A percentile compares a stretch with the other conserved stretches of the same genome.
Evolutionary conservation across 2,113 vertebrate species (phyloP).

Genomic region (Carettochelys insculpta): DNA sequence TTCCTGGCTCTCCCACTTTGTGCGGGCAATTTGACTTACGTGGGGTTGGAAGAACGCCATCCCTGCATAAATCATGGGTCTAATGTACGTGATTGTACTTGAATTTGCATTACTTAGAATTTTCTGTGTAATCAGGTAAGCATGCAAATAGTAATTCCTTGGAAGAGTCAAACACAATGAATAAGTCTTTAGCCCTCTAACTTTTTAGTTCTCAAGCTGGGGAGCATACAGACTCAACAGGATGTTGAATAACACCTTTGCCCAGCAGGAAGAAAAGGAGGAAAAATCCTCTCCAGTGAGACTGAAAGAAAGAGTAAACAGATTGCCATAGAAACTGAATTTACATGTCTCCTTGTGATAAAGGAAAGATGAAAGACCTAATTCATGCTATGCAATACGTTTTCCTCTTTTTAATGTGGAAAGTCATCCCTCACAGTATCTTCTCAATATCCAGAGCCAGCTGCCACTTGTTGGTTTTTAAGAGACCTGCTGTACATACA

Average conservation of each 20-base stretch:
- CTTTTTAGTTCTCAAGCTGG: not conserved
- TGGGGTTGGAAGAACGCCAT: no score
- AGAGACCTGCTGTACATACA: not conserved
- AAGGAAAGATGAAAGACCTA: not conserved
- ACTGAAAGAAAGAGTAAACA: not conserved
- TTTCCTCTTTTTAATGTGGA: not conserved
- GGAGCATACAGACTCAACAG: not conserved
- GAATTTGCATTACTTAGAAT: not conserved
- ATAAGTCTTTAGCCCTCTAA: not conserved
- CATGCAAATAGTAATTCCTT: not conserved
- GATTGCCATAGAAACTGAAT: not conserved
- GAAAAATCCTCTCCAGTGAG: not conserved
- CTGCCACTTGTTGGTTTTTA: not conserved
- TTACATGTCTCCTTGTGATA: not conserved
- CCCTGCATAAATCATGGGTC: no score
- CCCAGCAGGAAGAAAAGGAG: not conserved
- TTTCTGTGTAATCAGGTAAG: not conserved
- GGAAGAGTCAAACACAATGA: not conserved
- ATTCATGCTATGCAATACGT: not conserved
- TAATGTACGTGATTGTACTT: not conserved
- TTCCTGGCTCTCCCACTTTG: no score
- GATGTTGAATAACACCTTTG: not conserved
- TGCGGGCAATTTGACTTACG: no score
- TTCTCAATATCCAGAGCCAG: not conserved
- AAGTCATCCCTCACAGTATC: not conserved